Percentiles rank a stretch among this genome's conserved stretches.
phyloP scores from a whole-genome alignment of 1,140 invertebrate species.

The Philopotamus ludificatus region DNA sequence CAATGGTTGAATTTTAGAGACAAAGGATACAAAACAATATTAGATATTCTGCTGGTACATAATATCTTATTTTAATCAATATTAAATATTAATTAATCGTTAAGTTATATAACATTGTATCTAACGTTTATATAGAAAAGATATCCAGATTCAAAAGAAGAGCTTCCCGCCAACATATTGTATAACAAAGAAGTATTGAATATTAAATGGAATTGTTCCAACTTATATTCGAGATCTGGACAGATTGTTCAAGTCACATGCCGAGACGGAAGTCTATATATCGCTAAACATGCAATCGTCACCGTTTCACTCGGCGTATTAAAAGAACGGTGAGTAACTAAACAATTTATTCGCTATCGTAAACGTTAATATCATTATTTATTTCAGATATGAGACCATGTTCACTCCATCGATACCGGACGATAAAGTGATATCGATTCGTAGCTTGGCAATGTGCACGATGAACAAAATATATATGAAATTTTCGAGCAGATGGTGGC shows the following conservation, averaged over 20 bases:
- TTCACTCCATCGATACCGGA: constrained; percentile 64
- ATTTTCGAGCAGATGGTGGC: constrained; percentile 65
- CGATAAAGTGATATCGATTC: constrained; percentile 62
- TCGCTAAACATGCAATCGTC: constrained; percentile 66
- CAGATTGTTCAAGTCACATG: constrained; percentile 56
- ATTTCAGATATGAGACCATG: constrained; percentile 52
- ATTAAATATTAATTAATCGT: no score
- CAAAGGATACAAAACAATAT: constrained; percentile 47
- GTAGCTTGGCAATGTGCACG: constrained; percentile 67
- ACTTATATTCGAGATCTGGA: constrained; percentile 41
- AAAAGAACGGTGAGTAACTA: constrained; percentile 55
- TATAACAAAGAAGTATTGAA: constrained; percentile 51
- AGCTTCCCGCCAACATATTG: constrained; percentile 47
- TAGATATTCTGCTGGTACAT: constrained; percentile 51
- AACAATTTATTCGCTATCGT: background rate
- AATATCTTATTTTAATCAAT: no score
- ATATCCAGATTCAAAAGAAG: constrained; percentile 49
- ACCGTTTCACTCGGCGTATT: constrained; percentile 70
- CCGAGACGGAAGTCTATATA: constrained; percentile 58
- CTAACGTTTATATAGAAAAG: no score
- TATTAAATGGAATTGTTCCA: constrained; percentile 48
- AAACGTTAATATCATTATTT: background rate
- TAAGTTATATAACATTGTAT: constrained; percentile 31
- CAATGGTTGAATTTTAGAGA: constrained; percentile 52
- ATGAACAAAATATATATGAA: constrained; percentile 75